A percentile compares a stretch with the other conserved stretches of the same genome.
phyloP scores from a whole-genome alignment of 2,888 invertebrate genomes.

The Nemotelus pantherinus region DNA sequence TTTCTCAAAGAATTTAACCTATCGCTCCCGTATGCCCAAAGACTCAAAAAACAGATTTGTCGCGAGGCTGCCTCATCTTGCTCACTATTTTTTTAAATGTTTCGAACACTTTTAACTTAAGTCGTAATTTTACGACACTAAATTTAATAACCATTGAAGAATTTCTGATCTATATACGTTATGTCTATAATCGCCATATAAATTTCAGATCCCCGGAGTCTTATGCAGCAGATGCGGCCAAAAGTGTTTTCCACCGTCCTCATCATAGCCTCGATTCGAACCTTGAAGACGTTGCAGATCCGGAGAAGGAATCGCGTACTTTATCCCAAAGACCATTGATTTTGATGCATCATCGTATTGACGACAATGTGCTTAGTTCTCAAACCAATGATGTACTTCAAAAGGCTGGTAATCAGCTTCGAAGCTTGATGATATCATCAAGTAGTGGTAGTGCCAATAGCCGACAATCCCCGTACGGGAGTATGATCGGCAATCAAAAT shows the following conservation, averaged over 20 bases:
- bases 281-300: conserved; percentile 44
- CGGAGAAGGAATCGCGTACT: no score
- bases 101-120: no score
- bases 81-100: no score
- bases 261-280: conserved; percentile 54
- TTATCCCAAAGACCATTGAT: conserved; percentile 16
- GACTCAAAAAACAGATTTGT: no score
- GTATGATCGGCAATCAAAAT: conserved; percentile 43
- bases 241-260: conserved; percentile 51
- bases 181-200: conserved; percentile 44
- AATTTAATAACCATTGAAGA: no score
- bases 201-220: conserved; percentile 35
- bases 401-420: conserved; percentile 55
- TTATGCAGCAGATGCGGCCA: conserved; percentile 50
- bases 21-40: no score
- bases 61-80: no score
- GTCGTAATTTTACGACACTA: no score
- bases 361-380: conserved; percentile 51
- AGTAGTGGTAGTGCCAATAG: conserved; percentile 51
- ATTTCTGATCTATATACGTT: neutral
- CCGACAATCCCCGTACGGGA: conserved; percentile 31
- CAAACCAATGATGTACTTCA: conserved; percentile 54
- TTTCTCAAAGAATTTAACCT: no score
- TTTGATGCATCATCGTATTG: conserved; percentile 44
- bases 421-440: conserved; percentile 54